Evolutionary conservation across 2,888 invertebrate species (phyloP).

Genomic region (Marasmarcha lunaedactyla): DNA sequence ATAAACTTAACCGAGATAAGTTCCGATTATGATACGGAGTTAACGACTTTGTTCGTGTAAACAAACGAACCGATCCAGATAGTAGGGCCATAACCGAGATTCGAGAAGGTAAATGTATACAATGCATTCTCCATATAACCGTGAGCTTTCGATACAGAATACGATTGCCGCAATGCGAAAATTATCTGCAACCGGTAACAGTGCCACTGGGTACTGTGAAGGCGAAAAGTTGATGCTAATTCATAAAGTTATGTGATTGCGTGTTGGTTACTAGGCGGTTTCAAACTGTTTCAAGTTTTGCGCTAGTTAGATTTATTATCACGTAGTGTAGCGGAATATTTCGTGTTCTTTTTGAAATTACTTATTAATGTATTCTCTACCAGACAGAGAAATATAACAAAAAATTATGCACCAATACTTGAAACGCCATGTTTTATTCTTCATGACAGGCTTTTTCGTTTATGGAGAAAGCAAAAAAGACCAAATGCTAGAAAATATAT

Average conservation of each 20-base stretch:
- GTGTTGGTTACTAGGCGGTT: no score
- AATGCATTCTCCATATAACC: conserved; percentile 53
- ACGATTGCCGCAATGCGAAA: conserved; percentile 61
- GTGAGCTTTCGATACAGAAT: conserved; percentile 58
- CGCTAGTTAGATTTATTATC: no score
- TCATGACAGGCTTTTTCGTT: no score
- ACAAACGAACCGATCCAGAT: conserved; percentile 23
- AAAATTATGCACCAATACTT: no score
- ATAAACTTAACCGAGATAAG: background rate
- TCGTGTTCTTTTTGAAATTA: no score
- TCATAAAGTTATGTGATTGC: background rate
- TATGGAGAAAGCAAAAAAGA: no score
- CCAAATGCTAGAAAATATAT: no score
- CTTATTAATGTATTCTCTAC: no score
- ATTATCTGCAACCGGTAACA: conserved; percentile 40
- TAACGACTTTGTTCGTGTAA: conserved; percentile 1
- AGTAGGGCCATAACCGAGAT: conserved; percentile 35
- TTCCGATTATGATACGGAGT: background rate
- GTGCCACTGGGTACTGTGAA: conserved; percentile 6
- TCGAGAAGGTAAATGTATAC: conserved; percentile 35
- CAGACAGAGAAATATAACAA: no score
- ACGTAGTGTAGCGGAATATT: no score
- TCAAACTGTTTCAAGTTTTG: conserved; percentile 54
- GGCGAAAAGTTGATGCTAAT: conserved; percentile 3
- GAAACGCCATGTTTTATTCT: no score